Evolutionary conservation across 1,140 invertebrate species (phyloP).

Genomic region (Temnothorax nylanderi): DNA sequence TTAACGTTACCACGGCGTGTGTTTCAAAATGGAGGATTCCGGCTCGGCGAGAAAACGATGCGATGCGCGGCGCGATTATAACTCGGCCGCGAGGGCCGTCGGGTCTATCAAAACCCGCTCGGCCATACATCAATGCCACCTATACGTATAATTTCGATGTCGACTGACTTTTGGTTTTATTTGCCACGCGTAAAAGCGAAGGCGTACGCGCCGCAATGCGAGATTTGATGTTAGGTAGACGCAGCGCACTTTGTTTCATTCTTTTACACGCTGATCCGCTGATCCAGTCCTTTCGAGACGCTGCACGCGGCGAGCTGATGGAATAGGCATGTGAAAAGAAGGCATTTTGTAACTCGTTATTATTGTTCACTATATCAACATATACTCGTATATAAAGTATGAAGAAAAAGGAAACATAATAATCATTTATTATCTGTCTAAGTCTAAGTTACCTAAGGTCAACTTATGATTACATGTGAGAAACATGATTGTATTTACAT

Average conservation of each 20-base stretch:
- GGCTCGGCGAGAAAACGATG: slow-evolving; percentile 70
- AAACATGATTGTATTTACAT: neutral
- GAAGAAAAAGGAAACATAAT: neutral
- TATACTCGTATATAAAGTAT: neutral
- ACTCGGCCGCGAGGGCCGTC: slow-evolving; percentile 68
- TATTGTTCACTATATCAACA: slow-evolving; percentile 22
- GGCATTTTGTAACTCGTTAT: slow-evolving; percentile 16
- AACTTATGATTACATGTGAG: neutral
- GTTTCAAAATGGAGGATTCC: slow-evolving; percentile 71
- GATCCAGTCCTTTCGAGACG: neutral
- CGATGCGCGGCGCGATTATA: slow-evolving; percentile 68
- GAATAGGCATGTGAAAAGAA: neutral
- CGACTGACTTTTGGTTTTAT: slow-evolving; percentile 73
- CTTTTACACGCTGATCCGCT: slow-evolving; percentile 19
- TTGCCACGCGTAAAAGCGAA: slow-evolving; percentile 68
- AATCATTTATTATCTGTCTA: neutral
- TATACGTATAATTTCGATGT: slow-evolving; percentile 81
- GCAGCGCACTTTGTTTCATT: slow-evolving; percentile 8
- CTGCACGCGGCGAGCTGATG: neutral
- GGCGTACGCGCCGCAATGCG: slow-evolving; percentile 61
- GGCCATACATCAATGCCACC: slow-evolving; percentile 81
- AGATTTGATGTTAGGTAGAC: slow-evolving; percentile 52
- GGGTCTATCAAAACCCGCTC: slow-evolving; percentile 80
- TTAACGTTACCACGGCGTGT: slow-evolving; percentile 64
- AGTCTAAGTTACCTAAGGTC: neutral